These are phyloP conservation scores for Saxidomus purpurata DNA, from an alignment of 1,140 invertebrate species.

Conservation along the genomic window DNA sequence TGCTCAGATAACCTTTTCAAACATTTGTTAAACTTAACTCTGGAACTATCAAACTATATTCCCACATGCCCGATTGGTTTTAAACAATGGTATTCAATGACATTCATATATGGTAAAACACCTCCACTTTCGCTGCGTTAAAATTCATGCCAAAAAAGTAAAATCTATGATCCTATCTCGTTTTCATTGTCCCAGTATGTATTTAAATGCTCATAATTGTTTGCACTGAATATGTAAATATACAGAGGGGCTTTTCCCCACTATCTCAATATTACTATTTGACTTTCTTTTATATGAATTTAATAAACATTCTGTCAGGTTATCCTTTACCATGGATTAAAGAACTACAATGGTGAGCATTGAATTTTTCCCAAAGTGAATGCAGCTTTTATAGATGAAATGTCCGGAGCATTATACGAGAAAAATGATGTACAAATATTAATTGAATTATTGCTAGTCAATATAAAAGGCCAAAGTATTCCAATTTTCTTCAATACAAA, in stretches of 20 bases:
- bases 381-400: neutral
- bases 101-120: neutral
- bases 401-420: neutral
- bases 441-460: neutral
- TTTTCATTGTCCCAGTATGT: neutral
- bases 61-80: neutral
- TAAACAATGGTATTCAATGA: neutral
- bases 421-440: neutral
- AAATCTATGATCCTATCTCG: neutral
- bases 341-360: neutral
- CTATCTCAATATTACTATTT: neutral
- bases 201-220: slow-evolving; percentile 30
- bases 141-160: slow-evolving; percentile 6
- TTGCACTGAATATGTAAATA: slow-evolving; percentile 35
- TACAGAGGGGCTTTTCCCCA: neutral
- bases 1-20: no score
- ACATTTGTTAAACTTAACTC: no score
- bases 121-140: neutral
- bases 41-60: no score
- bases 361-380: neutral
- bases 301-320: neutral
- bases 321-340: neutral
- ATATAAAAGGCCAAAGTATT: neutral
- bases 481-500: neutral
- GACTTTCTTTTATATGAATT: neutral